phyloP scores from a whole-genome alignment of 1,140 invertebrate species.

The Calephelis virginiensis region DNA sequence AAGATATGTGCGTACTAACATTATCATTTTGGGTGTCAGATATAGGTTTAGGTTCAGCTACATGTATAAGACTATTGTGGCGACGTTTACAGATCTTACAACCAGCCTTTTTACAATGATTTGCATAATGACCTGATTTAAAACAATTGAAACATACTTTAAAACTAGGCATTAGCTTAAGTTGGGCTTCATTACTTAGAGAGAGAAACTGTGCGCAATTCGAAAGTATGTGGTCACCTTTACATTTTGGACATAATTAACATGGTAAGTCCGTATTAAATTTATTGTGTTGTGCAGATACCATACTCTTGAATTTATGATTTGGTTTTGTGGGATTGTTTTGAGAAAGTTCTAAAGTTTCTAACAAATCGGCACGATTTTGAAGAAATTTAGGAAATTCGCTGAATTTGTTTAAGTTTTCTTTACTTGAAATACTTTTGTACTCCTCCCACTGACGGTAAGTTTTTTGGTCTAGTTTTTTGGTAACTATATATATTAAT shows the following conservation, averaged over 20 bases:
- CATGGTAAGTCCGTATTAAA: neutral
- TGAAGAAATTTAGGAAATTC: slow-evolving; percentile 29
- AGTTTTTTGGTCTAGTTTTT: slow-evolving; percentile 30
- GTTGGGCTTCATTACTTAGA: slow-evolving; percentile 28
- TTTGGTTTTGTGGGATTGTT: slow-evolving; percentile 1
- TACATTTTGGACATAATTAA: slow-evolving; percentile 30
- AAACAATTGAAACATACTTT: slow-evolving; percentile 39
- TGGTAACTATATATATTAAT: slow-evolving; percentile 31
- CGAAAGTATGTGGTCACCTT: slow-evolving; percentile 29
- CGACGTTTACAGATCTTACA: slow-evolving; percentile 38
- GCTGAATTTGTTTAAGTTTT: slow-evolving; percentile 23
- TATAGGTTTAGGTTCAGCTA: slow-evolving; percentile 16
- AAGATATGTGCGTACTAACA: neutral
- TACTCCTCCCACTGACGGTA: slow-evolving; percentile 33
- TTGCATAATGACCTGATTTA: slow-evolving; percentile 33
- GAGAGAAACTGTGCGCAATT: slow-evolving; percentile 35
- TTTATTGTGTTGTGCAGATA: neutral
- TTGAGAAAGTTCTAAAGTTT: slow-evolving; percentile 29
- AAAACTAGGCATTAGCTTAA: slow-evolving; percentile 9
- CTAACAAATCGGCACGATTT: slow-evolving; percentile 29
- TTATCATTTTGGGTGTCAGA: too few relatives aligned
- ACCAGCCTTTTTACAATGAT: slow-evolving; percentile 33
- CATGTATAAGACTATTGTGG: slow-evolving; percentile 35
- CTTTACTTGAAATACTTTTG: slow-evolving; percentile 17
- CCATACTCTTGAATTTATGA: neutral